Percentiles rank a stretch among this genome's conserved stretches.
Evolutionary conservation across 2,113 vertebrate genomes (phyloP).

Genomic region (Actenoides hombroni): DNA sequence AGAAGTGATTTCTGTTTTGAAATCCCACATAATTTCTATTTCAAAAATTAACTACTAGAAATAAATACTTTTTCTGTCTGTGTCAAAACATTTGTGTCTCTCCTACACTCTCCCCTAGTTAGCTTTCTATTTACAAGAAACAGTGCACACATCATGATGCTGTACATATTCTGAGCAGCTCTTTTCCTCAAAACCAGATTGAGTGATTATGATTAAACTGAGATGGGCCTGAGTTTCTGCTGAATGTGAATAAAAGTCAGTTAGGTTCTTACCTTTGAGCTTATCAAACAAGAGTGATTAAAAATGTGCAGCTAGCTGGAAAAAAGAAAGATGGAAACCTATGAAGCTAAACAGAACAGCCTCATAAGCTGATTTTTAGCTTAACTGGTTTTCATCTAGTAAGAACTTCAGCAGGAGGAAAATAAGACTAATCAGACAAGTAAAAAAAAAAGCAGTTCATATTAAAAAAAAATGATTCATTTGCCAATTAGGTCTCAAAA

Average conservation of each 20-base stretch:
- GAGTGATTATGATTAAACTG: background rate
- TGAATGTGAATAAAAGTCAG: background rate
- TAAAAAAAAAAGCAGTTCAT: background rate
- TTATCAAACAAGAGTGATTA: background rate
- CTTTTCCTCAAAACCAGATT: background rate
- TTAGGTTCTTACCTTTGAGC: background rate
- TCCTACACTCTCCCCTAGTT: background rate
- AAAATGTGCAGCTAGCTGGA: background rate
- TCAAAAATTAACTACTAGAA: background rate
- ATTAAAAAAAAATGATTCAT: background rate
- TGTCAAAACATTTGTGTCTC: background rate
- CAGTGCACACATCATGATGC: accelerated
- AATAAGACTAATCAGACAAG: background rate
- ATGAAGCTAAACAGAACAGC: background rate
- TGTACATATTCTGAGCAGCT: background rate
- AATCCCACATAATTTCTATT: background rate
- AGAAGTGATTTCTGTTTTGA: slow-evolving; percentile 8
- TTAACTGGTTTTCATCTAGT: background rate
- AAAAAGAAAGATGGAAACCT: background rate
- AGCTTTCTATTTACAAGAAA: background rate
- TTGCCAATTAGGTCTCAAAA: background rate
- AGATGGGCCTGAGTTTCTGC: background rate
- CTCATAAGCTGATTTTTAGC: background rate
- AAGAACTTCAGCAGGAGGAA: background rate
- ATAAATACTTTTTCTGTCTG: background rate